phyloP scores from a whole-genome alignment of 2,888 invertebrate genomes.

The Holacanthella duospinosa region DNA sequence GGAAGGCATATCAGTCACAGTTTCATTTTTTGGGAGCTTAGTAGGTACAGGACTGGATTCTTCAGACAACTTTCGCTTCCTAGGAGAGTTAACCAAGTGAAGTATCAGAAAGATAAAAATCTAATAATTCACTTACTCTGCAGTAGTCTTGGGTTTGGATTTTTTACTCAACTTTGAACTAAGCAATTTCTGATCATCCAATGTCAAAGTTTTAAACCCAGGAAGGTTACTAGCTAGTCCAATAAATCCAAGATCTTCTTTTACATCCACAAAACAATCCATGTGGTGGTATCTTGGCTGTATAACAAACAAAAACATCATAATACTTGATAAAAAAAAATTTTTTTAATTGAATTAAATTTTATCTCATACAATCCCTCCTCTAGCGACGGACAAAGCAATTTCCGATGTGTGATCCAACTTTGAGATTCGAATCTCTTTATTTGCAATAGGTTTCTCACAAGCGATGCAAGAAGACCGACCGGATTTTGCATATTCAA shows the following conservation, averaged over 20 bases:
- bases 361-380: no score
- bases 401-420: conserved; percentile 72
- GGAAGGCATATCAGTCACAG: no score
- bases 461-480: conserved; percentile 72
- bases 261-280: conserved; percentile 70
- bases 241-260: conserved; percentile 62
- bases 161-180: no score
- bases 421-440: conserved; percentile 65
- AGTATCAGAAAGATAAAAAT: no score
- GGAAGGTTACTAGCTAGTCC: conserved; percentile 61
- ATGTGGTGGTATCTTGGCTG: conserved; percentile 75
- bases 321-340: not conserved
- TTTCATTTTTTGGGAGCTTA: conserved; percentile 1
- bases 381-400: conserved; percentile 42
- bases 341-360: no score
- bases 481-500: conserved; percentile 79
- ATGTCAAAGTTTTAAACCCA: conserved; percentile 41
- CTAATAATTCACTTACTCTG: not conserved
- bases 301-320: not conserved
- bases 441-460: conserved; percentile 71
- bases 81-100: no score
- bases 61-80: not conserved
- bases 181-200: not conserved
- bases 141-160: no score
- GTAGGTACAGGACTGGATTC: not conserved